Conservation (phyloP, 2,888 invertebrate genomes). For the Melangyna quadrimaculata region DNA sequence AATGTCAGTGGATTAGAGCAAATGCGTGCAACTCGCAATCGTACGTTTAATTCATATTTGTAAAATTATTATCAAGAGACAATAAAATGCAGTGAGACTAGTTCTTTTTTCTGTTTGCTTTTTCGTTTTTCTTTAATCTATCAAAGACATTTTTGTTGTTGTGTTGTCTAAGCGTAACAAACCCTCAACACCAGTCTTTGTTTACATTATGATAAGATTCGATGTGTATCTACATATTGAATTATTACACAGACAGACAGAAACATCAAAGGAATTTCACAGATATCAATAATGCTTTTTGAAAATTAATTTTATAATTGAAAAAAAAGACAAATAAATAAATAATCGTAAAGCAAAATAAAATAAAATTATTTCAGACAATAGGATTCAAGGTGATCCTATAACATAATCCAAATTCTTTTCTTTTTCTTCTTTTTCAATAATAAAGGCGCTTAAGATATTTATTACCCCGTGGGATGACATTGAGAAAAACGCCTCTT, state of each 20-base stretch:
- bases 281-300: slow-evolving; percentile 24
- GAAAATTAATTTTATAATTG: not conserved
- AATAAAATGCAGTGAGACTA: not conserved
- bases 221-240: slow-evolving; percentile 22
- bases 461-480: slow-evolving; percentile 54
- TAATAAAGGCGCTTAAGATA: slow-evolving; percentile 35
- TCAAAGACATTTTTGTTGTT: not conserved
- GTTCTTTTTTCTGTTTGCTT: too few relatives aligned
- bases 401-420: slow-evolving; percentile 11
- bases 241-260: not conserved
- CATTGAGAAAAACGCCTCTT: slow-evolving; percentile 59
- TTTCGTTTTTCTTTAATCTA: not conserved
- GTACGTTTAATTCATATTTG: not conserved
- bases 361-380: not conserved
- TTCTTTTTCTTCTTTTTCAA: not conserved
- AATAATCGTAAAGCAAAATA: not conserved
- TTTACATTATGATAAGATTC: slow-evolving; percentile 66
- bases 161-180: slow-evolving; percentile 3
- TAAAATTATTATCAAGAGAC: not conserved
- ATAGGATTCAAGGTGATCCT: slow-evolving; percentile 10
- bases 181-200: slow-evolving; percentile 45
- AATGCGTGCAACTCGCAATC: not conserved
- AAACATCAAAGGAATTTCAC: slow-evolving; percentile 8
- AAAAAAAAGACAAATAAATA: not conserved
- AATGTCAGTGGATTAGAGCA: not conserved